Base-by-base conservation (phyloP, 2,888 invertebrate genomes). In the Acanthosoma haemorrhoidale region DNA sequence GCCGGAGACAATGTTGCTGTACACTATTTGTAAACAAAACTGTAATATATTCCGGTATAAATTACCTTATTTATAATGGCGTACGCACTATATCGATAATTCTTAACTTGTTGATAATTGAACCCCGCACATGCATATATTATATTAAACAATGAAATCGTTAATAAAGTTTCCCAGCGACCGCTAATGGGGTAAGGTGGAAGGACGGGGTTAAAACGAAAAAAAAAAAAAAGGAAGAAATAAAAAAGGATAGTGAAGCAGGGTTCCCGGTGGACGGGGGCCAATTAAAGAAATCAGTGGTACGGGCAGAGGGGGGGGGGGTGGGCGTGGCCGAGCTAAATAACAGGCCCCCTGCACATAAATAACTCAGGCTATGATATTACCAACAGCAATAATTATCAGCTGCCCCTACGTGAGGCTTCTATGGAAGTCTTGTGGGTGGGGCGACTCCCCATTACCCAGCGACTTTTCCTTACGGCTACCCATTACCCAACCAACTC, bases 341-440 rank as follows among this genome's bases (percentile, higher is more conserved):
- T 66, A 66, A 66, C 66, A 66, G 43, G 18, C 41, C 18, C 31
- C 41, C 51, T 6, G 3, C 34, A 43, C 57, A 63, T 57, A 57
- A 57, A 57, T 57, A 43, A 57, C 21, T 3, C 63, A 11, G 11
- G 8, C 32, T 29, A 39, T 39, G 31, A 43, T 38, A 61, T 68
- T 60, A 61, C 60, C 69, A 38, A 51, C 32, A 34, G 43, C 31
- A 43, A 61, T 68, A 68, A 68, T 68, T 68, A 68, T 68, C 63
- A 63, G 39, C 41, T 69, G 63, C 59, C 51, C 63, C 70, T 64
- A 70, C 71, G 64, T 71, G 73, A 70, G 43, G 72, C 72, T 72
- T 72, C 72, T 72, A 72, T 72, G 72, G 72, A 72, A 72, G 72
- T 72, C 61, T 58, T 68, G 71, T 71, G 71, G 69, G 66, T 71